Evolutionary conservation across 2,797 vertebrate genomes (phyloP), one percentile per base, ranked within the genome.

Genomic region (Galaxias olidus): DNA sequence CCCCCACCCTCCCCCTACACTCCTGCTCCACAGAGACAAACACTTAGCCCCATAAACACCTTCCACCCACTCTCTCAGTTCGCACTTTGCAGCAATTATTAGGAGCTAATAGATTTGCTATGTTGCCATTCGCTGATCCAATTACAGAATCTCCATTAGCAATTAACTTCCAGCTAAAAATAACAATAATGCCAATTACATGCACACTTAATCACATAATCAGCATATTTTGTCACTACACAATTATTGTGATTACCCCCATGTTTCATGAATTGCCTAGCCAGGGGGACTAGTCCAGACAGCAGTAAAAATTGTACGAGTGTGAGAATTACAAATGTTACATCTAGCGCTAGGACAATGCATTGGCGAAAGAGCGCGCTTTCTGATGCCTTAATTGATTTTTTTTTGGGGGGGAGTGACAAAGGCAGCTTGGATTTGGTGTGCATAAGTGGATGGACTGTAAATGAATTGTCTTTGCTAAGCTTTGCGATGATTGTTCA

Each of bases 141-240:
- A 92, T 93, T 93, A 93, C 89, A 89, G 88, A 87, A 92, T 92
- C 90, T 92, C 90, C 88, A 92, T 93, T 92, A 92, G 91, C 90
- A 92, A 93, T 93, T 93, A 93, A 93, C 91, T 93, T 92, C 91
- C 85, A 88, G 89, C 91, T 93, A 93, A 93, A 93, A 93, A 93
- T 93, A 93, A 93, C 90, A 93, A 93, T 92, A 93, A 92, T 93
- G 88, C 88, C 90, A 91, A 92, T 92, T 93, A 93, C 90, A 91
- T 92, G 90, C 90, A 90, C 88, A 91, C 90, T 92, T 93, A 92
- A 92, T 92, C 92, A 91, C 90, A 91, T 93, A 93, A 93, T 93
- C 91, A 93, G 88, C 90, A 91, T 91, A 90, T 91, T 91, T 90
- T 93, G 91, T 92, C 91, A 92, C 91, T 90, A 90, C 89, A 91